Percentiles rank a stretch among this genome's conserved stretches.
Evolutionary conservation across 1,140 invertebrate species (phyloP).

Genomic region (roundworm (Caenorhabditis elegans)): DNA sequence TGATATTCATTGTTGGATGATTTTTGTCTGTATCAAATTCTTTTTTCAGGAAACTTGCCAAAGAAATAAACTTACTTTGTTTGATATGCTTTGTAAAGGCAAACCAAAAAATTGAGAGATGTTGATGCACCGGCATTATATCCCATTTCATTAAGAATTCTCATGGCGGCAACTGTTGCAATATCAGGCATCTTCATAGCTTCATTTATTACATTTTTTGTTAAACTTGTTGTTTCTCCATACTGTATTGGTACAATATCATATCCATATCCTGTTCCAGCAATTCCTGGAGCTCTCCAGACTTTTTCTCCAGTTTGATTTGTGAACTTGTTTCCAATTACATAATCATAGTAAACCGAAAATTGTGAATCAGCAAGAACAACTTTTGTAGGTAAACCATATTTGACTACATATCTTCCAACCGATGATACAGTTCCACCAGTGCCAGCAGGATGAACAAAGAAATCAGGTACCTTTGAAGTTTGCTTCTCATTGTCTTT

Average conservation of each 20-base stretch:
- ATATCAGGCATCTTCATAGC: constrained; percentile 59
- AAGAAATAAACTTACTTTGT: constrained; percentile 16
- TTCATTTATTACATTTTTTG: constrained; percentile 51
- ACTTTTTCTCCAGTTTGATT: constrained; percentile 46
- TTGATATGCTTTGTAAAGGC: constrained; percentile 49
- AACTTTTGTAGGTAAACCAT: constrained; percentile 48
- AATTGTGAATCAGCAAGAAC: constrained; percentile 52
- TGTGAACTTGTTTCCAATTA: constrained; percentile 49
- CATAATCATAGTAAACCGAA: constrained; percentile 56
- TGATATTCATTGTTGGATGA: not conserved
- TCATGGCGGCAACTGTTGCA: constrained; percentile 56
- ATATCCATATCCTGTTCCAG: constrained; percentile 56
- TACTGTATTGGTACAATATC: constrained; percentile 44
- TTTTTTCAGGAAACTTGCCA: too few relatives aligned
- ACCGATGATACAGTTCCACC: constrained; percentile 57
- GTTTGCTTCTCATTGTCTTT: constrained; percentile 15
- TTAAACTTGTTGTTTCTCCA: constrained; percentile 52
- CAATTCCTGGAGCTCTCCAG: constrained; percentile 52
- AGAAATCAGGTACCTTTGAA: constrained; percentile 49
- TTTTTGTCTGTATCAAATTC: not conserved
- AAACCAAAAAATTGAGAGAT: constrained; percentile 56
- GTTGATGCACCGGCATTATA: constrained; percentile 55
- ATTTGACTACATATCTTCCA: constrained; percentile 52
- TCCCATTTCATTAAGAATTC: constrained; percentile 20
- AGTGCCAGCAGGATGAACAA: constrained; percentile 54